A percentile compares a stretch with the other conserved stretches of the same genome.
Evolutionary conservation across 2,797 vertebrate species (phyloP).

Genomic region (Acanthurus leucopareius): DNA sequence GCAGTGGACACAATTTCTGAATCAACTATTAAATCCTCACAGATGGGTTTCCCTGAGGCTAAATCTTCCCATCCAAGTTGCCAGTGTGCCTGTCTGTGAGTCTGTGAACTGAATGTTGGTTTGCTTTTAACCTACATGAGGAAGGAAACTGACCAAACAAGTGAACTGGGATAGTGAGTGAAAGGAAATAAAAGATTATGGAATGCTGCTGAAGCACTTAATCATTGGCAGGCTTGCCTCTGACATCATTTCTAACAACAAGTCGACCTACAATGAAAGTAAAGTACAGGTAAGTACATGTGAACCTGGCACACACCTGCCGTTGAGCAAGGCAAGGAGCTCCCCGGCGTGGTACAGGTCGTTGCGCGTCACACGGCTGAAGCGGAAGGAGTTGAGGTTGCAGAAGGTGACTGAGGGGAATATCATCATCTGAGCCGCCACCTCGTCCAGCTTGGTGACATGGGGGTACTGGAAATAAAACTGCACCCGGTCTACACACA

Average conservation of each 20-base stretch:
- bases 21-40: slow-evolving; percentile 33
- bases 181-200: slow-evolving; percentile 3
- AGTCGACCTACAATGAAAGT: background rate
- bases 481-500: slow-evolving; percentile 96
- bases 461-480: slow-evolving; percentile 98
- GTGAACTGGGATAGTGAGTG: background rate
- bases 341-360: slow-evolving; percentile 98
- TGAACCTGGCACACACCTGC: slow-evolving; percentile 87
- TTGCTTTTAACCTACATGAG: background rate
- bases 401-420: slow-evolving; percentile 98
- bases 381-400: slow-evolving; percentile 99
- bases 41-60: slow-evolving; percentile 38
- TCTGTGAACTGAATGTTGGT: slow-evolving; percentile 4
- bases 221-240: background rate
- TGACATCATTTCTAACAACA: slow-evolving; percentile 19
- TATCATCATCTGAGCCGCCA: slow-evolving; percentile 88
- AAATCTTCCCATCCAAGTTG: slow-evolving; percentile 30
- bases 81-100: background rate
- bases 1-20: slow-evolving; percentile 24
- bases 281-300: background rate
- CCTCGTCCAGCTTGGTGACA: slow-evolving; percentile 98
- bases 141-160: background rate
- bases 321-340: slow-evolving; percentile 96
- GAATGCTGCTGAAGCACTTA: background rate
- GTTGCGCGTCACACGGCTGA: slow-evolving; percentile 96